Base-by-base conservation (phyloP, 1,140 invertebrate genomes). In the Lepidurus apus region DNA sequence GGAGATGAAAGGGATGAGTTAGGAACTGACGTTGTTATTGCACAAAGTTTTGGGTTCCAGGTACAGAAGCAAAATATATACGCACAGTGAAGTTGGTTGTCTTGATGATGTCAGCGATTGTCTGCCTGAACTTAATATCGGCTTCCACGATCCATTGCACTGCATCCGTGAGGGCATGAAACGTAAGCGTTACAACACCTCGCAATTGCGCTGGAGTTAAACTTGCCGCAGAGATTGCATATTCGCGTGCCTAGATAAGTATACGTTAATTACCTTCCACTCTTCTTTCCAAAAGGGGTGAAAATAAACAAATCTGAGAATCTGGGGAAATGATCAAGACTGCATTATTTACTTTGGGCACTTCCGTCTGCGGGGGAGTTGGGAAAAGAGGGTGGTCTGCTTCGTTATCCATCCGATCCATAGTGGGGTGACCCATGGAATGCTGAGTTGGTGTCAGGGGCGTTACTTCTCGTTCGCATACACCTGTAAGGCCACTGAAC, bases 81-180 rank as follows among this genome's bases (percentile, higher is more conserved):
- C 43, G 43, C 44, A 76, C 78, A 1, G 78, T 75, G 44, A 75
- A 79, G 8, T 79, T 79, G 11, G 78, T 74, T 3, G 78, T 75
- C 13, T 8, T 74, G 13, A 79, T 21, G 6, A 79, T 75, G 8
- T 45, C 43, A 13, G 73, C 78, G 53, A 79, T 74, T 11, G 42
- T 47, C 45, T 26, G 43, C 7, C 43, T 42, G 21, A 79, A 79
- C 75, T n/a, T 43, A 6, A 26, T 43, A 45, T 79, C 78, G 34
- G 47, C 26, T 42, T 75, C 43, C 43, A 79, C 26, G 13, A 79
- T 17, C 78, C 78, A 79, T 34, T 79, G 73, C 44, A 79, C 78
- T 8, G 75, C 78, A 43, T 44, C 75, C 34, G 73, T 75, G 9
- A 42, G 42, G 13, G 78, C 43, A 7, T 26, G 74, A 26, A 79